Conservation (phyloP, 1,140 invertebrate genomes). For the Brachionus plicatilis region DNA sequence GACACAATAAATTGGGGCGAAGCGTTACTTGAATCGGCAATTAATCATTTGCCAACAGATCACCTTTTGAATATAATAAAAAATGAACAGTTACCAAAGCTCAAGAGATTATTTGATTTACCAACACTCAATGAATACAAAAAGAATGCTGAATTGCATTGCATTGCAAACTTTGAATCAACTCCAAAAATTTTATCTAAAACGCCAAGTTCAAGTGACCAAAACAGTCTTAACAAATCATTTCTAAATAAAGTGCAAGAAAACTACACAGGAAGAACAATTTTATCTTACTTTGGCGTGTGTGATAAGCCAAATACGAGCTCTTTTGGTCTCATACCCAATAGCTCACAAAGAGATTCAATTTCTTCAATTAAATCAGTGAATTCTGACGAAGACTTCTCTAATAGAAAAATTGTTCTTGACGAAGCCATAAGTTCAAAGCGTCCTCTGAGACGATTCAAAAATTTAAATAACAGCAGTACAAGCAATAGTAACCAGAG, state of each 20-base stretch:
- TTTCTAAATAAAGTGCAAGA: constrained; percentile 21
- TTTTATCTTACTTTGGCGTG: constrained; percentile 18
- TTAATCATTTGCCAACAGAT: not conserved
- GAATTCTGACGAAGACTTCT: not conserved
- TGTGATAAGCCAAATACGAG: not conserved
- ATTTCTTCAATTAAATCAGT: constrained; percentile 33
- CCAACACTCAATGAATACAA: not conserved
- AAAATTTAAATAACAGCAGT: not conserved
- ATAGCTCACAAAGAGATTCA: not conserved
- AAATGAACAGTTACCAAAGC: constrained; percentile 17
- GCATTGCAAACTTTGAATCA: not conserved
- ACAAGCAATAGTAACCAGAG: constrained; percentile 6
- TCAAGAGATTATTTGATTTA: constrained; percentile 21
- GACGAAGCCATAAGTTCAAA: constrained; percentile 27
- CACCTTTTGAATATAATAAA: constrained; percentile 18
- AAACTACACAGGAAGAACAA: constrained; percentile 6
- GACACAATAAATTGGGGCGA: constrained; percentile 34
- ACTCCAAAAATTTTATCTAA: constrained; percentile 1
- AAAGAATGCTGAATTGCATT: too few relatives aligned
- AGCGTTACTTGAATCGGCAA: not conserved
- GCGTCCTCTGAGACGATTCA: constrained; percentile 4
- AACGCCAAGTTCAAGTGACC: not conserved
- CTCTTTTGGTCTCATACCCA: not conserved
- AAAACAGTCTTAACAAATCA: not conserved
- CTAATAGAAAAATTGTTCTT: not conserved